Evolutionary conservation across 2,797 vertebrate genomes (phyloP).

Genomic region (Balearica regulorum): DNA sequence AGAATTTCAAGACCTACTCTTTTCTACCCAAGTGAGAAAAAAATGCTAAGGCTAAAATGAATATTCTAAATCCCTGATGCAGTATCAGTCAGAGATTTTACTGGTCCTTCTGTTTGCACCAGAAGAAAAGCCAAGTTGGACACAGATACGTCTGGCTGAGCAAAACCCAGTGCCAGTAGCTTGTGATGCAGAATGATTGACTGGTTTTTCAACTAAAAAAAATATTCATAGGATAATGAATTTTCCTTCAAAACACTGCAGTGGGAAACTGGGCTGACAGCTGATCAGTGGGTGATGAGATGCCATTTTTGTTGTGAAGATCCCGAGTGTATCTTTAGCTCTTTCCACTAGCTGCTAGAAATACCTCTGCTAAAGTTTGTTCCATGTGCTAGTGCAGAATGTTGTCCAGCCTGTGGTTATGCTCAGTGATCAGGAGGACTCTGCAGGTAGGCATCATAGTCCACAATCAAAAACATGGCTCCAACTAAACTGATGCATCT

Average conservation of each 20-base stretch:
- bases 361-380: background rate
- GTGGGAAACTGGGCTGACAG: background rate
- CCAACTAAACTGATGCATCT: background rate
- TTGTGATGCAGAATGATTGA: background rate
- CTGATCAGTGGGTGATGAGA: background rate
- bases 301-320: background rate
- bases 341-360: background rate
- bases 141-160: rapidly evolving
- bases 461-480: background rate
- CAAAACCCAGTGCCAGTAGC: background rate
- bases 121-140: background rate
- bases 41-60: background rate
- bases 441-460: background rate
- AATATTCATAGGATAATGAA: background rate
- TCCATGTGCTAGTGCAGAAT: rapidly evolving
- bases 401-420: background rate
- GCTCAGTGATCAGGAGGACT: background rate
- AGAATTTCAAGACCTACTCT: background rate
- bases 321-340: background rate
- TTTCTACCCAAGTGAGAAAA: background rate
- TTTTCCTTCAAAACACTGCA: background rate
- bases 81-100: background rate
- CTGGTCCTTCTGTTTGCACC: background rate
- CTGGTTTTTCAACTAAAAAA: background rate
- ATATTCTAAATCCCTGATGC: background rate